phyloP scores from a whole-genome alignment of 1,140 invertebrate genomes.

The Aricia agestis region DNA sequence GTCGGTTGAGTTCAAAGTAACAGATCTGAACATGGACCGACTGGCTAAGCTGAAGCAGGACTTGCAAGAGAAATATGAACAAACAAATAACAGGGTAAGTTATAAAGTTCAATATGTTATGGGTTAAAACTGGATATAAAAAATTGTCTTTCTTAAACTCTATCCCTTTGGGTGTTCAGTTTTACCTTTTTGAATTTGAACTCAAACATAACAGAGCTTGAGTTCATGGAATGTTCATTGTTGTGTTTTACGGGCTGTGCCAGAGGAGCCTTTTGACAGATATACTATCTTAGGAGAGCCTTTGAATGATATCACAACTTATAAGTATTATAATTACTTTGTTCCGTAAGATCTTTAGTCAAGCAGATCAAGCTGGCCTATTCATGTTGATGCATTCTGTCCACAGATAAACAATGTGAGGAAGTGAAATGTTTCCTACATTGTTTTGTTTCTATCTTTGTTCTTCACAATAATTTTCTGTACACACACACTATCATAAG shows the following conservation, averaged over 20 bases:
- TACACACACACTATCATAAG: no score
- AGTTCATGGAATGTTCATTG: no score
- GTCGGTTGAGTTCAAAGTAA: conserved; percentile 75
- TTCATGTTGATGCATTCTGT: neutral
- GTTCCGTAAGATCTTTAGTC: no score
- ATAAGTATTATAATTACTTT: no score
- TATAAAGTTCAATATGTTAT: neutral
- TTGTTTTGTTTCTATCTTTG: neutral
- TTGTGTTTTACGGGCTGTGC: no score
- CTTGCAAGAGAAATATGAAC: conserved; percentile 57
- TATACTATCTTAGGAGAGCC: no score
- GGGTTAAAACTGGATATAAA: no score
- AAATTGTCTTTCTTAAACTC: no score
- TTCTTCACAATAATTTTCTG: no score
- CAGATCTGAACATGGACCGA: conserved; percentile 75
- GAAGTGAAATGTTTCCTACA: neutral
- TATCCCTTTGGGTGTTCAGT: neutral
- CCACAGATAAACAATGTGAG: neutral
- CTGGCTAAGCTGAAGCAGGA: conserved; percentile 67
- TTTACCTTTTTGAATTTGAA: neutral
- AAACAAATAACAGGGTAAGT: conserved; percentile 61
- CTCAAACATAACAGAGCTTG: no score
- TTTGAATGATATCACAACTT: no score
- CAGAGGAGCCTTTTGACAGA: no score
- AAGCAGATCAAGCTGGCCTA: neutral